Base-by-base conservation (phyloP, 2,888 invertebrate genomes). In the Apomyelois bistriatella region DNA sequence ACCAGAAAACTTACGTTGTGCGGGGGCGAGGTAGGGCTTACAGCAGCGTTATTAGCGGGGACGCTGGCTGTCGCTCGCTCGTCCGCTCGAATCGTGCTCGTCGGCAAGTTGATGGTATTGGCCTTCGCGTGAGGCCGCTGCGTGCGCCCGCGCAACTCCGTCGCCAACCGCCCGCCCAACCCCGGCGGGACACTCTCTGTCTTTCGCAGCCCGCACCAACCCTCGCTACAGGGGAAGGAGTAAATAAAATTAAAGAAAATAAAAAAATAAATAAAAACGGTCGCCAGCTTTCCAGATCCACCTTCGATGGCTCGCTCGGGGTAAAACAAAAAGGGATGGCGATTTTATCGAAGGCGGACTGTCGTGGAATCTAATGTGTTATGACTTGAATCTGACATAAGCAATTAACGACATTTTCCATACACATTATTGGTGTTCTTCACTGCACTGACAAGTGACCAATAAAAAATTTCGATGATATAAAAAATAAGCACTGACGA, bases 91-190 rank as follows among this genome's bases (percentile, higher is more conserved):
- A 64, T 68, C 51, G 78, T 85, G 74, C 65, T 82, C 66, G 92
- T 88, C 3, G 93, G 93, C 59, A 92, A 86, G 73, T 92, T 92
- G 72, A 93, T 92, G 28, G 92, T 93, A 76, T 92, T 92, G 17
- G 92, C 92, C 70, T 90, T 90, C 37, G 82, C 76, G 76, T 90
- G 90, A 15, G 89, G 82, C 48, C 88, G 77, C 72, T 85, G 87
- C 28, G 79, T 66, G 53, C 88, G 82, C 51, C 71, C 68, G 32
- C 85, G 79, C 53, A 82, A 62, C 63, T 86, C 87, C 9, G 81
- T 76, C 56, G 75, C 79, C 53, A 83, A 68, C 42, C 80, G 71
- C 48, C 75, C 81, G 59, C 82, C 84, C 68, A 85, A 58, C 12
- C 82, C 79, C 51, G 85, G 85, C 57, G 87, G 86, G 61, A 86